Conservation (phyloP, 1,140 invertebrate species). For the Uloborus diversus region DNA sequence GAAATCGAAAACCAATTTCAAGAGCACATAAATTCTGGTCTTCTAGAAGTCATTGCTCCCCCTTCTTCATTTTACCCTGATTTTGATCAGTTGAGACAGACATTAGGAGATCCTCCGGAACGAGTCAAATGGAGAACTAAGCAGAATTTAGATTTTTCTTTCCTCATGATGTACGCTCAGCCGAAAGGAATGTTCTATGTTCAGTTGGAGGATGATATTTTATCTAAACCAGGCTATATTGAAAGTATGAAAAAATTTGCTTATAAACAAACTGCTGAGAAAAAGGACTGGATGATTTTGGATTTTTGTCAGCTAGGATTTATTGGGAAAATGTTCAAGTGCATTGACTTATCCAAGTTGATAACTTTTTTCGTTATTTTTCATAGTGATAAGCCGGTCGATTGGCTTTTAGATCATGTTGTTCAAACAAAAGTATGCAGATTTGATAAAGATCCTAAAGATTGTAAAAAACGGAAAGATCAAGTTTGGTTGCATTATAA, state of each 20-base stretch:
- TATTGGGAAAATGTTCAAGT: slow-evolving; percentile 94
- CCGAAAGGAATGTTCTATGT: slow-evolving; percentile 70
- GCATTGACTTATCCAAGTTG: slow-evolving; percentile 84
- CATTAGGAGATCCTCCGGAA: slow-evolving; percentile 87
- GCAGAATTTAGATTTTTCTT: slow-evolving; percentile 95
- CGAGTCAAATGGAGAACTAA: slow-evolving; percentile 93
- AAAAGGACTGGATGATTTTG: slow-evolving; percentile 88
- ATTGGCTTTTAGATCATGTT: slow-evolving; percentile 93
- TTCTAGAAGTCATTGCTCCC: slow-evolving; percentile 90
- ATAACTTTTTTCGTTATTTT: slow-evolving; percentile 95
- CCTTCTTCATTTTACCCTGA: slow-evolving; percentile 89
- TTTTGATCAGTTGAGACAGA: slow-evolving; percentile 78
- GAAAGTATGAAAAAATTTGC: slow-evolving; percentile 90
- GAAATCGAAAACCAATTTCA: slow-evolving; percentile 81
- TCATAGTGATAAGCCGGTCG: slow-evolving; percentile 95
- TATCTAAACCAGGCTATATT: slow-evolving; percentile 84
- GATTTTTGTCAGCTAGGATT: slow-evolving; percentile 95
- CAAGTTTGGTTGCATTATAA: slow-evolving; percentile 88
- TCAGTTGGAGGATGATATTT: slow-evolving; percentile 93
- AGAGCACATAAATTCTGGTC: slow-evolving; percentile 77
- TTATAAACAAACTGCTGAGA: slow-evolving; percentile 75
- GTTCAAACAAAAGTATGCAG: slow-evolving; percentile 91
- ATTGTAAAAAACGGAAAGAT: slow-evolving; percentile 82
- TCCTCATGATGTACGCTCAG: slow-evolving; percentile 94
- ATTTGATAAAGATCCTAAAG: slow-evolving; percentile 83